Evolutionary conservation across 2,888 invertebrate genomes (phyloP).

Genomic region (Andrena bicolor): DNA sequence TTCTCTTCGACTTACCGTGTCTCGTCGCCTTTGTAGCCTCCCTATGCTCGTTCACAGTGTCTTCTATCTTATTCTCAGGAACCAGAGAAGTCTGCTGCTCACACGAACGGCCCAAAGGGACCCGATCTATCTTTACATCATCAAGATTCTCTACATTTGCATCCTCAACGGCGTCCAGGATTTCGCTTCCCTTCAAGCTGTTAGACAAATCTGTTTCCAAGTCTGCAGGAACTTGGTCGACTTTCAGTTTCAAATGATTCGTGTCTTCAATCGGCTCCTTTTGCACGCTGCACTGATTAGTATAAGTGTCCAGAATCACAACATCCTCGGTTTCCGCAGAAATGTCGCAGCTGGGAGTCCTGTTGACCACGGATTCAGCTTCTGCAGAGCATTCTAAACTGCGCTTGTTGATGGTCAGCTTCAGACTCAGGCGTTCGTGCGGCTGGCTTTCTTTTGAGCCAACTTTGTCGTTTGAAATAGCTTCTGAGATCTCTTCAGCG

Average conservation of each 20-base stretch:
- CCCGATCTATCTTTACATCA: not conserved
- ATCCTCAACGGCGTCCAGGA: not conserved
- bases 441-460: not conserved
- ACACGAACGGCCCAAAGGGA: no score
- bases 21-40: not conserved
- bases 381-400: slow-evolving; percentile 32
- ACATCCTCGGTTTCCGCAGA: slow-evolving; percentile 2
- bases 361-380: slow-evolving; percentile 4
- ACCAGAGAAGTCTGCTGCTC: not conserved
- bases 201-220: not conserved
- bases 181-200: not conserved
- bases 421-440: slow-evolving; percentile 42
- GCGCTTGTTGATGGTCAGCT: slow-evolving; percentile 44
- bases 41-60: not conserved
- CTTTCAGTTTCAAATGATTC: not conserved
- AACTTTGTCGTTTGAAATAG: not conserved
- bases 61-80: not conserved
- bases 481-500: slow-evolving; percentile 1
- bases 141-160: not conserved
- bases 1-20: slow-evolving; percentile 25
- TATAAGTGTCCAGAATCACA: not conserved
- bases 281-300: not conserved
- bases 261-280: not conserved
- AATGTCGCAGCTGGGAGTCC: not conserved
- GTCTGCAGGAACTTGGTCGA: not conserved